Base-by-base conservation (phyloP, 2,888 invertebrate genomes). In the Augochlorella aurata region DNA sequence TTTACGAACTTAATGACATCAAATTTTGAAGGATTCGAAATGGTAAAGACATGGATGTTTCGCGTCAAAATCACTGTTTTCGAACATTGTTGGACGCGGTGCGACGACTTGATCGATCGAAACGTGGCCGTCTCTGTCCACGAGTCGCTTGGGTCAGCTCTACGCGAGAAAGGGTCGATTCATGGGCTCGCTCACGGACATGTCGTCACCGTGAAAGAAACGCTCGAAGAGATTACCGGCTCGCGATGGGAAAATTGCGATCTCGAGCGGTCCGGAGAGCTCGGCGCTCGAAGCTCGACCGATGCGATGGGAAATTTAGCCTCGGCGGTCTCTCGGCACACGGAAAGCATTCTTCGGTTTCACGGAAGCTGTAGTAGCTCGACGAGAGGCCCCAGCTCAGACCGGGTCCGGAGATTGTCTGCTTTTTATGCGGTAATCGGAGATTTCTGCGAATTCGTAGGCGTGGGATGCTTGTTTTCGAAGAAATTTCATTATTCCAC, bases 41-140 rank as follows among this genome's bases (percentile, higher is more conserved):
- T 38, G 38, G 5, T 38, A 38, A 38, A 38, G 0, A 4, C 38
- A 38, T 38, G 4, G 5, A 4, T 38, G 1, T 38, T 38, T 38
- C 38, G 38, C 38, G 38, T 38, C 5, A 2, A 38, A 38, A 7
- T 38, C 38, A 7, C 38, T 38, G 38, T 38, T 38, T 38, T 38
- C 7, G 38, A 38, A 38, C 38, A 5, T 4, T 38, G 38, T 38
- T 38, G 38, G 4, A 16, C 38, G 70, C 65, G 61, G 67, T 38
- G 61, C 77, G 70, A 24, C 77, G 74, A 72, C 38, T 38, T 84
- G 84, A 86, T 86, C 86, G 87, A 86, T 86, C 86, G 87, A 82
- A 82, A 86, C 79, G 78, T 74, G 77, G 52, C 77, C 65, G 86
- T 81, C 76, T 81, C 78, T 68, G 38, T 1, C 7, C 5, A 7